Percentiles rank a stretch among this genome's conserved stretches.
Evolutionary conservation across 1,140 invertebrate species (phyloP).

Genomic region (Nasonia longicornis): DNA sequence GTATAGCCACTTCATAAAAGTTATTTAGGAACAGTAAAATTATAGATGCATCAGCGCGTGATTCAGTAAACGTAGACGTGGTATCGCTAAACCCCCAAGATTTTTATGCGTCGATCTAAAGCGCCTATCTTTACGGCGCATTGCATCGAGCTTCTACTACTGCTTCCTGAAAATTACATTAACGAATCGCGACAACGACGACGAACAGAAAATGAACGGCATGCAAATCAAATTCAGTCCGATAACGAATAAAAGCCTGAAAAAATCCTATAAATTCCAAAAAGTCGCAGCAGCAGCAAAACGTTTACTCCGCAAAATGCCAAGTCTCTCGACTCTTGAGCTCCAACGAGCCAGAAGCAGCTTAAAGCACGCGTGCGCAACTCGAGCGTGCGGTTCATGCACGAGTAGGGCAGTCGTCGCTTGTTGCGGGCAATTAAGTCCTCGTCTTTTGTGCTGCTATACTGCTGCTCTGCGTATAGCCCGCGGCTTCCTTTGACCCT

Average conservation of each 20-base stretch:
- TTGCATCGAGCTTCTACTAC: background rate
- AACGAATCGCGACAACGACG: slow-evolving; percentile 53
- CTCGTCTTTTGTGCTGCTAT: background rate
- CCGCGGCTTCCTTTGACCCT: background rate
- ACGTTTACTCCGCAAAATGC: background rate
- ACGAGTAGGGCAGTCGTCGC: background rate
- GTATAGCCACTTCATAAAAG: background rate
- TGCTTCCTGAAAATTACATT: slow-evolving; percentile 21
- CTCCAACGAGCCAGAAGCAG: background rate
- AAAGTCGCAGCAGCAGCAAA: background rate
- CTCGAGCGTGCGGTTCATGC: background rate
- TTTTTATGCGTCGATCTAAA: background rate
- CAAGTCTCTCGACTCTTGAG: background rate
- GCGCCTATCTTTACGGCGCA: slow-evolving; percentile 3
- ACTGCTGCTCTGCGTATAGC: background rate
- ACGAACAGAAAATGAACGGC: slow-evolving; percentile 50
- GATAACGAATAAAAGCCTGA: too few relatives aligned
- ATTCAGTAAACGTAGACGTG: background rate
- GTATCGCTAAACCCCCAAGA: background rate
- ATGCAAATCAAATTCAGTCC: too few relatives aligned
- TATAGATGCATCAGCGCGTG: background rate
- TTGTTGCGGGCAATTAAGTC: slow-evolving; percentile 2
- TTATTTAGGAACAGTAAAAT: background rate
- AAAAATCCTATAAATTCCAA: background rate
- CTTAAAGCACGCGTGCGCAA: background rate